These are phyloP conservation scores for Andrena bicolor DNA, from an alignment of 2,888 invertebrate species.

Conservation along the genomic window DNA sequence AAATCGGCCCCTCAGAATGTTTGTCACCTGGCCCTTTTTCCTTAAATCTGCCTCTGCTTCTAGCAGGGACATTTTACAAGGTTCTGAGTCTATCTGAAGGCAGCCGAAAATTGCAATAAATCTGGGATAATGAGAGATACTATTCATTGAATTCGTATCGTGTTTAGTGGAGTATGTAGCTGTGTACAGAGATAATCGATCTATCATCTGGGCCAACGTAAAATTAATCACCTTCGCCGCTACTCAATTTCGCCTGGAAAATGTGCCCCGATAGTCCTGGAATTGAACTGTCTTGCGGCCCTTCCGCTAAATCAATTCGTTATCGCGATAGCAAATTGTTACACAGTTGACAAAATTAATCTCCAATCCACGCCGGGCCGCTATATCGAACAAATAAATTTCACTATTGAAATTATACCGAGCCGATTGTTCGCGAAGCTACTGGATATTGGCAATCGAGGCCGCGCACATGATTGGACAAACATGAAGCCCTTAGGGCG, in stretches of 20 bases:
- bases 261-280: constrained; percentile 28
- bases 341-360: constrained; percentile 58
- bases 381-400: constrained; percentile 50
- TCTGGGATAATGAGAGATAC: background rate
- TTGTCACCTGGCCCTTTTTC: too few relatives aligned
- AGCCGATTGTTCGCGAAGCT: constrained; percentile 29
- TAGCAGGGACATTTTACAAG: too few relatives aligned
- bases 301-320: constrained; percentile 57
- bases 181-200: constrained; percentile 20
- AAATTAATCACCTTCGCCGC: constrained; percentile 47
- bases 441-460: constrained; percentile 20
- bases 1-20: too few relatives aligned
- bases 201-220: constrained; percentile 26
- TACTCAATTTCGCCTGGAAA: constrained; percentile 51
- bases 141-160: constrained; percentile 15
- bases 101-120: too few relatives aligned
- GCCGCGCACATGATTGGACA: background rate
- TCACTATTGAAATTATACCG: constrained; percentile 24
- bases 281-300: constrained; percentile 55
- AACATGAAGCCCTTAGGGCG: constrained; percentile 1
- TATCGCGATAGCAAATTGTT: constrained; percentile 54
- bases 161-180: background rate
- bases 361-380: constrained; percentile 28
- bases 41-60: too few relatives aligned
- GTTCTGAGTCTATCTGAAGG: too few relatives aligned